A percentile compares a stretch with the other conserved stretches of the same genome.
These are phyloP conservation scores for Drosophila obscura DNA, from an alignment of 1,140 invertebrate genomes.

Conservation along the genomic window DNA sequence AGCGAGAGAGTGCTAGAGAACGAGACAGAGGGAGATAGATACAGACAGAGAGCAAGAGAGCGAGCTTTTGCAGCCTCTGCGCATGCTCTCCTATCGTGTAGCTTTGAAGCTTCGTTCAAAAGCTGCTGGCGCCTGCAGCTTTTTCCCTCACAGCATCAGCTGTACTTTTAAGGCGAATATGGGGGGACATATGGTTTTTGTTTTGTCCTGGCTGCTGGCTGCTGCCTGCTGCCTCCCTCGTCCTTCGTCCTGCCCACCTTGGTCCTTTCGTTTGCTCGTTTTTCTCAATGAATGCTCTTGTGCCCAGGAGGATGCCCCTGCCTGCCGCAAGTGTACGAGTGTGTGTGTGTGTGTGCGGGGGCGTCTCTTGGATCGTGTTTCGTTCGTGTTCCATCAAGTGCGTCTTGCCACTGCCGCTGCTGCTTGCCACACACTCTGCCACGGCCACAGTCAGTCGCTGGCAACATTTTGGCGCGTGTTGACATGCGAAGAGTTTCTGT, in stretches of 20 bases:
- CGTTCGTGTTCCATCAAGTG: too few species aligned
- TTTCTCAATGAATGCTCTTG: constrained; percentile 59
- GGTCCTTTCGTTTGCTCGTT: neutral
- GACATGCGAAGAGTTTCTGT: constrained; percentile 70
- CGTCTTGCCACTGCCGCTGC: constrained; percentile 7
- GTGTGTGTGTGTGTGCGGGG: neutral
- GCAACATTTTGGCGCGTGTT: constrained; percentile 83
- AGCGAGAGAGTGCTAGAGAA: neutral
- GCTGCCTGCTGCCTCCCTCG: constrained; percentile 3
- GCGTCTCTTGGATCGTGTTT: constrained; percentile 9
- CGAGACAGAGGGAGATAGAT: neutral
- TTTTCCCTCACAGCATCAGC: constrained; percentile 62
- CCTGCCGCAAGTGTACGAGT: neutral
- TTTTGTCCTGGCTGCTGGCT: constrained; percentile 41
- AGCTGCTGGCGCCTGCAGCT: constrained; percentile 4
- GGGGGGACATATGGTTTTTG: constrained; percentile 69
- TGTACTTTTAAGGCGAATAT: constrained; percentile 63
- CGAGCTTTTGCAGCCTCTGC: constrained; percentile 42
- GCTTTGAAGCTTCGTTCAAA: constrained; percentile 26
- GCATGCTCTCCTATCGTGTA: constrained; percentile 9
- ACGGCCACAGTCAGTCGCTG: constrained; percentile 66
- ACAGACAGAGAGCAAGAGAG: too few species aligned
- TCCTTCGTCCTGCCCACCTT: neutral
- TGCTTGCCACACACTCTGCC: constrained; percentile 8
- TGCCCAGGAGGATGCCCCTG: constrained; percentile 38